Conservation (phyloP, 2,888 invertebrate species). For the Agapetus fuscipes region DNA sequence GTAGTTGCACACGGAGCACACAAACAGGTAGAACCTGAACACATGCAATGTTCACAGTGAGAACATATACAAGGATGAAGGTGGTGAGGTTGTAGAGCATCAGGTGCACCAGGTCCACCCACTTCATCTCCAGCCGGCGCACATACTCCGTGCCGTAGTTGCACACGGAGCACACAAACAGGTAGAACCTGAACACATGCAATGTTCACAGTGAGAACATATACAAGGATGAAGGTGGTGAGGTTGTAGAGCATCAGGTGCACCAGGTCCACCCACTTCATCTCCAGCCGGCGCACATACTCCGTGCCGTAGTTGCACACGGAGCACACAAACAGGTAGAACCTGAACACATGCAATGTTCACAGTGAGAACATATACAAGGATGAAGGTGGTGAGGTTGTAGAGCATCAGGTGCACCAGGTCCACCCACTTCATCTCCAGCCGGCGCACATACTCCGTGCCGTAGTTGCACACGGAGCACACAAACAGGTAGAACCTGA, state of each 20-base stretch:
- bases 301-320: constrained; percentile 75
- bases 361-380: no score
- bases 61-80: no score
- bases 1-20: constrained; percentile 80
- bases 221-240: no score
- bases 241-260: constrained; percentile 86
- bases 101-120: constrained; percentile 83
- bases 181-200: constrained; percentile 60
- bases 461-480: constrained; percentile 84
- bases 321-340: constrained; percentile 85
- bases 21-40: constrained; percentile 77
- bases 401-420: constrained; percentile 81
- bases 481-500: constrained; percentile 81
- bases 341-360: constrained; percentile 45
- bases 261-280: constrained; percentile 81
- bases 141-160: constrained; percentile 74
- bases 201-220: no score
- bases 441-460: constrained; percentile 64
- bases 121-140: constrained; percentile 73
- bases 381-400: constrained; percentile 81
- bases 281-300: constrained; percentile 72
- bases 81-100: constrained; percentile 82
- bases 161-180: constrained; percentile 83
- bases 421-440: constrained; percentile 83
- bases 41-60: no score